Conservation (phyloP, 2,797 vertebrate species). For the Sitta carolinensis region DNA sequence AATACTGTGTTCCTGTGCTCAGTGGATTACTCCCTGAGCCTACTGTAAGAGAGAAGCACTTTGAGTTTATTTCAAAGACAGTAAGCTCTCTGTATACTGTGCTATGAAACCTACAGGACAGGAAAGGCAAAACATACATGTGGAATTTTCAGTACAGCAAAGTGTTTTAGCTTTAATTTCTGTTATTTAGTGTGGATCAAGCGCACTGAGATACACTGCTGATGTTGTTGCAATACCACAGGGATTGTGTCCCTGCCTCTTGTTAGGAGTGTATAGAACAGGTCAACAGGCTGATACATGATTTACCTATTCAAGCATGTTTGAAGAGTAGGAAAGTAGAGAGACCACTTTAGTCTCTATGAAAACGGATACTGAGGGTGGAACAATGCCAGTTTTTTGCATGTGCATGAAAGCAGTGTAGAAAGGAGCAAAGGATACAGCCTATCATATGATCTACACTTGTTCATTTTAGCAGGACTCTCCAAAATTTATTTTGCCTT, state of each 20-base stretch:
- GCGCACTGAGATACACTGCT: not conserved
- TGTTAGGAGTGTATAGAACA: not conserved
- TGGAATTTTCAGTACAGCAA: not conserved
- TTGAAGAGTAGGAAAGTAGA: not conserved
- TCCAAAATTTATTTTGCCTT: not conserved
- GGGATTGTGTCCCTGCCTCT: not conserved
- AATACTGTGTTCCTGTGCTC: not conserved
- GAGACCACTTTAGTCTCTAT: not conserved
- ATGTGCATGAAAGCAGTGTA: rapidly evolving
- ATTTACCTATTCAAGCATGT: not conserved
- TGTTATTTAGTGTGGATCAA: not conserved
- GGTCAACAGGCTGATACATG: not conserved
- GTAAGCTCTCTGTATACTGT: not conserved
- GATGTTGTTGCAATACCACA: not conserved
- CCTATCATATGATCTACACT: not conserved
- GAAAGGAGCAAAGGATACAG: not conserved
- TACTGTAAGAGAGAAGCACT: not conserved
- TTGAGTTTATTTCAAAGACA: not conserved
- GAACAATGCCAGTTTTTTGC: not conserved
- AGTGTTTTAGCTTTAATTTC: not conserved
- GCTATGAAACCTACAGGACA: not conserved
- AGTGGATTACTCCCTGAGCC: not conserved
- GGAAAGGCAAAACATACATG: not conserved
- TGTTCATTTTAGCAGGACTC: not conserved
- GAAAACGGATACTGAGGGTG: not conserved